Conservation (phyloP, 2,888 invertebrate genomes). For the Alviniconcha strummeri region DNA sequence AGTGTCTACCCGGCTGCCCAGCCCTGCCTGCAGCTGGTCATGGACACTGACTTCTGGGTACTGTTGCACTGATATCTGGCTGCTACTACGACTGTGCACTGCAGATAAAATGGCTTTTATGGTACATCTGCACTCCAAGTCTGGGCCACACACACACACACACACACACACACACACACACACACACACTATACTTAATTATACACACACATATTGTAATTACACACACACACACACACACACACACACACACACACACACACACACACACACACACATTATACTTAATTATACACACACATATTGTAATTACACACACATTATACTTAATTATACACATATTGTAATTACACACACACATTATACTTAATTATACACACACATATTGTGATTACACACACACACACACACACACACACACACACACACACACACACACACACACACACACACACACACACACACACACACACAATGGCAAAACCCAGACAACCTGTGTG, state of each 20-base stretch:
- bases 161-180: neutral
- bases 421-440: neutral
- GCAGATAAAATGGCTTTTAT: neutral
- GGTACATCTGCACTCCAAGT: too few relatives aligned
- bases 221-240: neutral
- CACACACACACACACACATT: neutral
- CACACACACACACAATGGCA: neutral
- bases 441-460: too few relatives aligned
- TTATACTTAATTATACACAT: too few relatives aligned
- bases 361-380: neutral
- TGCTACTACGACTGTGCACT: conserved; percentile 37
- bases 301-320: too few relatives aligned
- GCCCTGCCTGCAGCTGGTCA: conserved; percentile 27
- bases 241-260: neutral
- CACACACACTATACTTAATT: neutral
- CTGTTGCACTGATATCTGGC: conserved; percentile 28
- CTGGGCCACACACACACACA: too few relatives aligned
- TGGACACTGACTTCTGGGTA: conserved; percentile 48
- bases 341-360: neutral
- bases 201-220: neutral
- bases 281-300: too few relatives aligned
- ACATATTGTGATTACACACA: neutral
- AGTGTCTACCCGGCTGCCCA: conserved; percentile 19
- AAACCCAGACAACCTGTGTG: neutral
- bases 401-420: neutral